Percentiles rank a stretch among this genome's conserved stretches.
These are phyloP conservation scores for Drosophila mulleri DNA, from an alignment of 2,888 invertebrate species.

Conservation along the genomic window DNA sequence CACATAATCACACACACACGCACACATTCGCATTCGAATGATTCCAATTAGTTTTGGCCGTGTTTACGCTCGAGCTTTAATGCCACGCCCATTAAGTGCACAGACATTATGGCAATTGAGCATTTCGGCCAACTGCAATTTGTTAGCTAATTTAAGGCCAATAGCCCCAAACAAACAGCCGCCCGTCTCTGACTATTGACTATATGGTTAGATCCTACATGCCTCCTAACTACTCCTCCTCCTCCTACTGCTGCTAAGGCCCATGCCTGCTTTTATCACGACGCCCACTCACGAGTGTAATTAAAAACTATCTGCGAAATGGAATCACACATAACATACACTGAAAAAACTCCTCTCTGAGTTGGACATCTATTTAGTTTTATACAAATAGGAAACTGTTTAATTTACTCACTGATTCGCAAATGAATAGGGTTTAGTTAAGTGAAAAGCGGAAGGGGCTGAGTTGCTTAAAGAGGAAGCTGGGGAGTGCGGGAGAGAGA, in stretches of 20 bases:
- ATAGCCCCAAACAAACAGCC: conserved; percentile 46
- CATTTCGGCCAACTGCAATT: conserved; percentile 63
- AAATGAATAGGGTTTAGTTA: neutral
- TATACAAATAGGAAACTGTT: neutral
- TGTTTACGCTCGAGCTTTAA: conserved; percentile 57
- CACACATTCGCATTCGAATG: conserved; percentile 19
- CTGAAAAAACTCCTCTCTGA: conserved; percentile 32
- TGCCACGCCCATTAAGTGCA: conserved; percentile 73
- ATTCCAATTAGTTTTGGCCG: conserved; percentile 63
- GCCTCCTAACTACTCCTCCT: neutral
- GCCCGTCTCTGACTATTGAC: conserved; percentile 25
- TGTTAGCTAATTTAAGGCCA: conserved; percentile 75
- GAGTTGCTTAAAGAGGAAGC: neutral
- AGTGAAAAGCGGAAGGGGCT: neutral
- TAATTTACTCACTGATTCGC: neutral
- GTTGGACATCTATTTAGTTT: neutral
- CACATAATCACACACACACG: conserved; percentile 8
- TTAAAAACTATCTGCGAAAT: conserved; percentile 72
- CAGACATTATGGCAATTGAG: conserved; percentile 47
- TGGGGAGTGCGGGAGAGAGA: neutral
- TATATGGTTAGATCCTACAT: conserved; percentile 22
- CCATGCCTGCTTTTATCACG: neutral
- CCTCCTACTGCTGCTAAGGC: neutral
- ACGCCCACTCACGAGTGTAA: conserved; percentile 36
- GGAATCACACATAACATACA: conserved; percentile 66